Evolutionary conservation across 1,140 invertebrate species (phyloP), one percentile per base, ranked within the genome.

Genomic region (Himalopsyche phryganea): DNA sequence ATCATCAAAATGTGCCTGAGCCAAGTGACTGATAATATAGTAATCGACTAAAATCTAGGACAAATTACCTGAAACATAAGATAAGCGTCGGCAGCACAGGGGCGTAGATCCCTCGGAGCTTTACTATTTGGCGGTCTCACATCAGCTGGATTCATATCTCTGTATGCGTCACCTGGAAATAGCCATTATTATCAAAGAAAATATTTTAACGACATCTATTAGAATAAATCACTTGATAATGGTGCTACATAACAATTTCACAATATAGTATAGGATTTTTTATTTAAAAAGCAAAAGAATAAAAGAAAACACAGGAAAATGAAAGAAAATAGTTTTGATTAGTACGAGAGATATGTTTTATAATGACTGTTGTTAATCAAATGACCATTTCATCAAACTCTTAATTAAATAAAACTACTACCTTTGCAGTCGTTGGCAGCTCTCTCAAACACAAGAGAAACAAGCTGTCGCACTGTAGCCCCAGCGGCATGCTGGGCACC

Each of bases 381-480:
- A n/a, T n/a, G n/a, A n/a, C n/a, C n/a, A n/a, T n/a, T n/a, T n/a
- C n/a, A n/a, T n/a, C n/a, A n/a, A n/a, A n/a, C n/a, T n/a, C n/a
- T n/a, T n/a, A n/a, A n/a, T n/a, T n/a, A n/a, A n/a, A n/a, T 28
- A 28, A 28, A 28, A 28, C 3, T 33, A 10, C 49, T 63, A 65
- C 58, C 58, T 45, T 54, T 58, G 33, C 42, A 61, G 17, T 63
- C 61, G 10, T 55, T 50, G 20, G 61, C 81, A 11, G 96, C 94
- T 53, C 96, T 78, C 72, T 99, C 97, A 81, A 98, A 98, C 0
- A 99, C 94, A 40, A 94, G 78, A 38, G 92, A 93, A n/a, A 98
- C 94, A 40, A 98, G 77, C 71, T 99, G 97, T 41, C 96, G 79
- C 3, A 98, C 92, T 18, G 96, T 98, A 9, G 97, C 97, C 19